These are phyloP conservation scores for Columba guinea DNA, from an alignment of 2,797 vertebrate species.

Conservation along the genomic window DNA sequence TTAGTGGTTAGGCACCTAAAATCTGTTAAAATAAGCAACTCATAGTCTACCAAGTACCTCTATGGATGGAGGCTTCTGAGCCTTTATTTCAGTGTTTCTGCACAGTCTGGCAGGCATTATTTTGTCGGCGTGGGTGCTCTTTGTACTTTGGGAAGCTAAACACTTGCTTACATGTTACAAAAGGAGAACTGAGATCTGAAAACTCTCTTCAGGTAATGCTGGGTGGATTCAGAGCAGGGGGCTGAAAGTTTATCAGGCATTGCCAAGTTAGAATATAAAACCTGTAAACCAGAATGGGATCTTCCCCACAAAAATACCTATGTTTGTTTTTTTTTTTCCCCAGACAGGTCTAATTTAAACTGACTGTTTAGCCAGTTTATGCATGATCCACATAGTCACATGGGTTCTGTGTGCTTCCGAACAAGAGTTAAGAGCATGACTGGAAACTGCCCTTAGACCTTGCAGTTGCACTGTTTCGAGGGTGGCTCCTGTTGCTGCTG, in stretches of 20 bases:
- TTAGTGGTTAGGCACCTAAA: neutral
- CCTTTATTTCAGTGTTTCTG: neutral
- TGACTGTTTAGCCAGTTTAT: neutral
- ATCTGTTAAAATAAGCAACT: neutral
- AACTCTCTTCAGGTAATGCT: neutral
- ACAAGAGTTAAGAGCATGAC: neutral
- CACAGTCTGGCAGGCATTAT: neutral
- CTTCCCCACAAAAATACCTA: neutral
- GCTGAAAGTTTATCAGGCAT: neutral
- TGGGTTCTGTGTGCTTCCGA: fast-evolving
- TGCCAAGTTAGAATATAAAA: neutral
- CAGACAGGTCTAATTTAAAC: neutral
- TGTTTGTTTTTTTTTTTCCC: neutral
- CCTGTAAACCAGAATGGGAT: neutral
- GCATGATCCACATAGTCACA: neutral
- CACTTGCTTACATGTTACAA: neutral
- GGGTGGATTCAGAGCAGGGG: neutral
- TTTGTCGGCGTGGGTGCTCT: neutral
- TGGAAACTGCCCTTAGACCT: neutral
- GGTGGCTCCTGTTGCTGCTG: neutral
- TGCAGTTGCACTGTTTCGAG: fast-evolving
- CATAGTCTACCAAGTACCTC: neutral
- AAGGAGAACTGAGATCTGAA: neutral
- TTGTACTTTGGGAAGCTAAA: neutral
- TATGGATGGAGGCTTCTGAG: neutral